Evolutionary conservation across 2,113 vertebrate species (phyloP), one percentile per base, ranked within the genome.

Genomic region (Budorcas taxicolor): DNA sequence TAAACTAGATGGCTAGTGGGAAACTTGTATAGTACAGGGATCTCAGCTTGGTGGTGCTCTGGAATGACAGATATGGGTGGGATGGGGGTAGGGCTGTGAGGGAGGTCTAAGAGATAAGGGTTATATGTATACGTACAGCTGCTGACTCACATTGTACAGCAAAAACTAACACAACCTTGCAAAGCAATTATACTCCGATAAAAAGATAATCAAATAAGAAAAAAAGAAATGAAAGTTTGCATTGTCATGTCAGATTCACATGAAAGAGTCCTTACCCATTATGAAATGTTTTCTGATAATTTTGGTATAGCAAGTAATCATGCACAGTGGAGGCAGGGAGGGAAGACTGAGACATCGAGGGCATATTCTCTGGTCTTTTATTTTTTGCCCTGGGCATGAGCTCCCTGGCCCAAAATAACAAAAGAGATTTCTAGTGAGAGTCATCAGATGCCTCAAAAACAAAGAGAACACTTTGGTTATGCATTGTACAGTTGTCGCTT

Each of bases 21-120:
- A 43, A 4, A 25, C 36, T 7, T 76, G 11, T 13, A 76, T 27
- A 76, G 11, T 0, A 0, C 36, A 76, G 71, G 71, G 36, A 13
- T 40, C 71, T 76, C 36, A 43, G 36, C 36, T 76, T 1, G 3
- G 36, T 43, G 36, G 36, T 43, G 71, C 36, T 25, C 71, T 76
- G 36, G 21, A 25, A 76, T 76, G 71, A 76, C 36, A 40, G 21
- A 43, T 43, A 27, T 3, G 71, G 1, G 23, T 76, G 36, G 36
- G 36, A 74, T 14, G 71, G 36, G 4, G 21, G 36, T 43, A 76
- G 36, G 71, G 12, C 36, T 43, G 23, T 25, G 23, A 76, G 36
- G 12, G 21, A 74, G 21, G 36, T 74, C 71, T 40, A 74, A 74
- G 36, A 71, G 9, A 17, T 13, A 43, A 5, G 21, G n/a, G 19